Base-by-base conservation (phyloP, 2,113 vertebrate genomes). In the Vombatus ursinus region DNA sequence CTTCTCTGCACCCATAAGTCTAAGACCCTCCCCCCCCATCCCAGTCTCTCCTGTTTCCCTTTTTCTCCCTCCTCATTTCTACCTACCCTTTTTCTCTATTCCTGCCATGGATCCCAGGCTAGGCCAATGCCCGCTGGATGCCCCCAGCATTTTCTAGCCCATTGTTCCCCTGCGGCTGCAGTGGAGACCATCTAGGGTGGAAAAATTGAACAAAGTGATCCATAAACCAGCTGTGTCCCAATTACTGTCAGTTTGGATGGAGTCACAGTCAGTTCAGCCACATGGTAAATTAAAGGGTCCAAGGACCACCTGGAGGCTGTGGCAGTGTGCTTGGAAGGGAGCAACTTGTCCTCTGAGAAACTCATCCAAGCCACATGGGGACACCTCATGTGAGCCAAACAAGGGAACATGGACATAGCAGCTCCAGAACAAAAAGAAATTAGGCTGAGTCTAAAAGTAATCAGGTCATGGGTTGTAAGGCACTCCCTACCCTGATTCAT, bases 201-300 rank as follows among this genome's bases (percentile, higher is more conserved):
- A 94, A 92, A 96, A 94, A 96, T 92, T 90, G 95, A 93, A 97
- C 89, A 96, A 96, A 95, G 68, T 90, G 84, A 92, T 31, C 93
- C 84, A 44, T 93, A 96, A 97, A 50, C 95, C 97, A 96, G 96
- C 92, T 97, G 92, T 95, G 96, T 97, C 89, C 90, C 53, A 49
- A 93, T 93, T 84, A 28, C 53, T 50, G 49, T 94, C 51, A 84
- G 52, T n/a, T 90, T 92, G 57, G 25, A 50, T 31, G 0, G 3
- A 94, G 92, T 26, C 84, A 68, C 48, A 89, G 68, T 52, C 77
- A 94, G 50, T 19, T 24, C 50, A 61, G 77, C 50, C 52, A 1
- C 24, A 44, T 77, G 90, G 61, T 25, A 31, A 93, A 93, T n/a
- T 8, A 23, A 84, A 61, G 92, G 68, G 90, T 51, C 22, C 0